phyloP scores from a whole-genome alignment of 2,888 invertebrate genomes.

The Odontocolon sp. region DNA sequence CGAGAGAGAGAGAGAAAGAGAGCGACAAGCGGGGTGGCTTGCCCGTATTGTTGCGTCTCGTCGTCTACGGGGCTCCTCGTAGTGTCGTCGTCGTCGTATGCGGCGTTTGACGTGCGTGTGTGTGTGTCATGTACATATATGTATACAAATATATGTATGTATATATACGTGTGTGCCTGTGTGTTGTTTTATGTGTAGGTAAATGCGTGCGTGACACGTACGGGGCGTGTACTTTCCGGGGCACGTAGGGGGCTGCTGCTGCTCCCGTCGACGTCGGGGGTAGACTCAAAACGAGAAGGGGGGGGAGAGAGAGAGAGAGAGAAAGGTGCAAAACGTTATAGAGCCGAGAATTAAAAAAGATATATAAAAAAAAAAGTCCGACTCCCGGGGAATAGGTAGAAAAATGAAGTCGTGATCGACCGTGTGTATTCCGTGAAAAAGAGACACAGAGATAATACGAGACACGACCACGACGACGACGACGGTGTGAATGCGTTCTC shows the following conservation, averaged over 20 bases:
- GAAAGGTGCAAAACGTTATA: no score
- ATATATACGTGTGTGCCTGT: conserved; percentile 41
- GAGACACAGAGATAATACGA: conserved; percentile 16
- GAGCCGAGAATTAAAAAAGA: conserved; percentile 6
- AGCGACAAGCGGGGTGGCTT: background rate
- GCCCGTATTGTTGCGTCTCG: conserved; percentile 65
- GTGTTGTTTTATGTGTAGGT: conserved; percentile 60
- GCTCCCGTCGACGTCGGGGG: conserved; percentile 53
- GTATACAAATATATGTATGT: conserved; percentile 10
- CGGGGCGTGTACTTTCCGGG: conserved; percentile 78
- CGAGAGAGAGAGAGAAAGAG: background rate
- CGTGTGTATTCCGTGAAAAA: conserved; percentile 27
- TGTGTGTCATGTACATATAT: conserved; percentile 33
- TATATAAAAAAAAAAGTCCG: background rate
- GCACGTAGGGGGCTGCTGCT: conserved; percentile 63
- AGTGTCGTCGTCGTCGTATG: conserved; percentile 40
- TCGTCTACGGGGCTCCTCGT: conserved; percentile 43
- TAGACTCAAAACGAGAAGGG: conserved; percentile 22
- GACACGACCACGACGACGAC: conserved; percentile 31
- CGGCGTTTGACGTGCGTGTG: conserved; percentile 17
- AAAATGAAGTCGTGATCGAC: conserved; percentile 53
- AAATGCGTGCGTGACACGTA: conserved; percentile 72
- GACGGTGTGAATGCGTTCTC: conserved; percentile 56
- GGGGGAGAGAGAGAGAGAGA: no score
- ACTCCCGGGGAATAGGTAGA: background rate